These are phyloP conservation scores for Chaetoderma sp. DNA, from an alignment of 2,888 invertebrate species.

Conservation along the genomic window DNA sequence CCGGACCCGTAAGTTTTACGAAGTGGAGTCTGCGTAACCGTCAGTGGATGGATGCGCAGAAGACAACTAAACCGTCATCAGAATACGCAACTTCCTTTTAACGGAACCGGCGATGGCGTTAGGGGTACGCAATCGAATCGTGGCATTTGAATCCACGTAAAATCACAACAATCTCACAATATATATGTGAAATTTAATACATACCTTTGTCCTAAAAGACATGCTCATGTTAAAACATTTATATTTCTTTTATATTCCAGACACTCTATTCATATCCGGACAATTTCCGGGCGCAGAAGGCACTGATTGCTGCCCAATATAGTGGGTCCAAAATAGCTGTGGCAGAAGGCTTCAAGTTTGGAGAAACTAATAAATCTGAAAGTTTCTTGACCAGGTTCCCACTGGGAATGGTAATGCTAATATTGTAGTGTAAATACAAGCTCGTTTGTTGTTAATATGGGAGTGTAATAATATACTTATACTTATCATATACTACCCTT, in stretches of 20 bases:
- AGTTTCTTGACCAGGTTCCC: constrained; percentile 94
- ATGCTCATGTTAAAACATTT: neutral
- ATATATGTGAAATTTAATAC: neutral
- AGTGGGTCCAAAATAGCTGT: constrained; percentile 79
- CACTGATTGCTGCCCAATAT: constrained; percentile 96
- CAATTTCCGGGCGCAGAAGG: constrained; percentile 98
- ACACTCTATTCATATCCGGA: constrained; percentile 98
- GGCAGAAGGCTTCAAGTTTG: constrained; percentile 81
- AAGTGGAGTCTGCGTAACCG: too few relatives aligned
- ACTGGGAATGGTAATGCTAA: constrained; percentile 87
- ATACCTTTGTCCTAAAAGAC: neutral
- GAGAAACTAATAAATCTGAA: constrained; percentile 90
- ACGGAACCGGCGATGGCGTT: constrained; percentile 71
- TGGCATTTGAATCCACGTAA: neutral
- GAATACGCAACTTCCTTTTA: constrained; percentile 55
- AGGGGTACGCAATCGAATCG: constrained; percentile 67
- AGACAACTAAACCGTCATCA: neutral
- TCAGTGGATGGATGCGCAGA: constrained; percentile 6
- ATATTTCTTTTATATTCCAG: constrained; percentile 72
- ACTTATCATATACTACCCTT: too few relatives aligned
- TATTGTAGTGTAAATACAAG: neutral
- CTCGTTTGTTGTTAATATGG: too few relatives aligned
- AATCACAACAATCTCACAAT: neutral
- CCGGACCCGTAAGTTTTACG: too few relatives aligned
- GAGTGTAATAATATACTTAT: too few relatives aligned